Evolutionary conservation across 2,113 vertebrate genomes (phyloP), one percentile per base, ranked within the genome.

Genomic region (Holacanthus passer): DNA sequence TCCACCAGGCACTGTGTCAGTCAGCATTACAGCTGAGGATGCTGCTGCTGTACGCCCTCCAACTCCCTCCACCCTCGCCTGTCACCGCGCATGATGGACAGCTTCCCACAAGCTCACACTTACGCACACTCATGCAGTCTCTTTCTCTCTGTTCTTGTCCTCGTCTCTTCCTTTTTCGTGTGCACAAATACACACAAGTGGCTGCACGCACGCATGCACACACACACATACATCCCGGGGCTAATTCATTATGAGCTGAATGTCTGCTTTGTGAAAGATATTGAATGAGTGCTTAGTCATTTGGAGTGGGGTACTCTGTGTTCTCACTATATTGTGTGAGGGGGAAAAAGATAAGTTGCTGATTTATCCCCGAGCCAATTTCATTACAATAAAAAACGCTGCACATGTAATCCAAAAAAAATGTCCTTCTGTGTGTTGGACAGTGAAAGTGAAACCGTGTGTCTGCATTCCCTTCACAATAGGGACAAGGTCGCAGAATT

Each of bases 21-120:
- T 90, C 88, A 92, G 90, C 85, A 92, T 93, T 90, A 93, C 80
- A 83, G 75, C 83, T 39, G 66, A 82, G 75, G 85, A 85, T 39
- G 84, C 86, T 77, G 84, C 86, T 77, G 87, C 55, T 31, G 16
- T 55, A 64, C 79, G 16, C 70, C 27, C 52, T 41, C 73, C 73
- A 65, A 50, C 79, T 75, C 63, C 77, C 67, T 71, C 83, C 79
- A 73, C 81, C 87, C 81, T 74, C 76, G 52, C 68, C 88, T 89
- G 90, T 89, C 89, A 82, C 83, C 59, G 81, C 63, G 63, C 50
- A 5, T 92, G 90, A 93, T 22, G 63, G 88, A 90, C 88, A 68
- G 68, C 60, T 64, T 59, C 73, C 16, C 76, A 59, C 82, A 75
- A 62, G 79, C 71, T 64, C 24, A 56, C 62, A 77, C 17, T 59